Base-by-base conservation (phyloP, 1,140 invertebrate genomes). In the Drosophila parabipectinata region DNA sequence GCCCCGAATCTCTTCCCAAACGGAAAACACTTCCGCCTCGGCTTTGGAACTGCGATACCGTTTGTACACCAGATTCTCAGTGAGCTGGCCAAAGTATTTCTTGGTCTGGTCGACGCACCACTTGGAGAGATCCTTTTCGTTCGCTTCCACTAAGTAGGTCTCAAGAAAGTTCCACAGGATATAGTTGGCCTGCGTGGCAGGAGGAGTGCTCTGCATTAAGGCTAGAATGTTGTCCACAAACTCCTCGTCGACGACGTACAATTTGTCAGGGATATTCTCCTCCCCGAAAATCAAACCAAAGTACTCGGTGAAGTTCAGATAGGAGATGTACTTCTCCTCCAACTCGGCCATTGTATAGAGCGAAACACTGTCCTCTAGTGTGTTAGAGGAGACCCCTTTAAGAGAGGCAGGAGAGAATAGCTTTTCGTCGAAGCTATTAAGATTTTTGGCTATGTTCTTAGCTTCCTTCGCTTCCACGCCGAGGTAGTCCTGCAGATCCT, bases 41-140 rank as follows among this genome's bases (percentile, higher is more conserved):
- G 60, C 39, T 1, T 30, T 52, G 1, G 52, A 21, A 15, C 37
- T 78, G 15, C 79, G 79, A 45, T 79, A 91, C 1, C 69, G 41
- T n/a, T 64, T 48, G 14, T 91, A 91, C 4, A 90, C 63, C 58
- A 76, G 34, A 28, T 91, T 72, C 37, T 91, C 74, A 4, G 67
- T 45, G 1, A 80, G 76, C 48, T 87, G 79, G 12, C 55, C 61
- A 52, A 91, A 91, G 62, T 79, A 67, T 18, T 66, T 87, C 18
- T 78, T 89, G 3, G 89, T 71, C 18, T 69, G 47, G 4, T 52
- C 63, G 0, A 67, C 72, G 51, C 90, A 91, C 71, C 72, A 85
- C 3, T 57, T 76, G 18, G 39, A 4, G n/a, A 76, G 28, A 0
- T 72, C 26, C 0, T 6, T 39, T 9, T 55, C 14, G 0, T 26